Evolutionary conservation across 2,113 vertebrate genomes (phyloP), one percentile per base, ranked within the genome.

Genomic region (Crotalus horridus): DNA sequence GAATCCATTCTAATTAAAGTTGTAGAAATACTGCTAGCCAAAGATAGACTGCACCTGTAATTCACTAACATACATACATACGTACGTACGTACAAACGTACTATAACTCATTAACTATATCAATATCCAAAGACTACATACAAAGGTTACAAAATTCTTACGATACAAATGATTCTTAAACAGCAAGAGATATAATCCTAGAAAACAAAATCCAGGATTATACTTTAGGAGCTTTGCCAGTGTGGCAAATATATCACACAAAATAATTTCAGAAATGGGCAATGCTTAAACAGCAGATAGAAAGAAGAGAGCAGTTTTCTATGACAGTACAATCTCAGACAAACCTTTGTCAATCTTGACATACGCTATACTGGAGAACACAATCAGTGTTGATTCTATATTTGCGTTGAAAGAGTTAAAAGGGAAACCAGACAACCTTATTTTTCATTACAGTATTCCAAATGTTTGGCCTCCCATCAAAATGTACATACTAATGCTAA

Each of bases 1-100:
- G 17, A 90, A 91, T 96, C 96, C 96, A 96, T 97, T 4, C n/a
- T 21, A 81, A 95, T 91, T 95, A 89, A 8, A 91, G 87, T 90
- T 91, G 89, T 74, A 89, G 53, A 89, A 95, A 95, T 95, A 87
- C 93, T 92, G 64, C 8, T 86, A 95, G 94, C 33, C 95, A 95
- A 97, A 97, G 94, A 94, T 95, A 1, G 1, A 93, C 58, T 53
- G n/a, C 59, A 21, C 7, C 81, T 91, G 43, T 91, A 93, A 94
- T 13, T 81, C 81, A 92, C 90, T 89, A 51, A 89, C 26, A 81
- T 85, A 24, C 23, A 43, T 21, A 43, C 5, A 33, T 33, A 64
- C 29, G 33, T 33, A 29, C 59, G 15, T 26, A 39, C 58, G 26
- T 81, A 88, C n/a, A 61, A 89, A 43, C 17, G 29, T 23, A 39